Conservation (phyloP, 2,797 vertebrate species). For the Bryconaethiops microstoma region DNA sequence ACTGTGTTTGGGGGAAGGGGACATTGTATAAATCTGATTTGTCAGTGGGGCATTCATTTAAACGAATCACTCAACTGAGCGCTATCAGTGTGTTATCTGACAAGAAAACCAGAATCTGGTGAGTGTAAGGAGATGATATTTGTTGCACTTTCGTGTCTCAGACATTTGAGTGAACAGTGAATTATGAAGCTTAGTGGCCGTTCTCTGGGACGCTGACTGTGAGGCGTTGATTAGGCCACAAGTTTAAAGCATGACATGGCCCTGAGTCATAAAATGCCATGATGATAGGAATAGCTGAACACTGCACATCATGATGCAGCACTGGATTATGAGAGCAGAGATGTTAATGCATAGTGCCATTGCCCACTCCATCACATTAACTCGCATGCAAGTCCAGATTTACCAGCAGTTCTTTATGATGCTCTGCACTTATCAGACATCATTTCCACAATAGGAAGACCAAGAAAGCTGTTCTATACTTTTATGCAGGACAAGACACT, state of each 20-base stretch:
- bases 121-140: background rate
- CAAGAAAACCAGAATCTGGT: background rate
- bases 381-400: background rate
- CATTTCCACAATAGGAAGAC: background rate
- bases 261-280: constrained; percentile 23
- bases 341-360: constrained; percentile 1
- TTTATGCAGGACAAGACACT: no score
- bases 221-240: constrained; percentile 9
- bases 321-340: background rate
- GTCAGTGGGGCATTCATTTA: background rate
- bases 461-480: no score
- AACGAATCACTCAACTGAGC: background rate
- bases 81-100: background rate
- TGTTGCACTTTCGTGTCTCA: background rate
- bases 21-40: background rate
- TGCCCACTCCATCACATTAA: constrained; percentile 1
- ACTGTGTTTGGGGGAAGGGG: background rate
- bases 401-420: background rate
- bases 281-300: constrained; percentile 22
- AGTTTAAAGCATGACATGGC: background rate
- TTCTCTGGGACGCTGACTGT: background rate
- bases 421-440: background rate
- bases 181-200: background rate
- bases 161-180: background rate
- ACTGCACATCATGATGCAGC: constrained; percentile 4